Base-by-base conservation (phyloP, 1,140 invertebrate species). In the Heliothis subflexa region DNA sequence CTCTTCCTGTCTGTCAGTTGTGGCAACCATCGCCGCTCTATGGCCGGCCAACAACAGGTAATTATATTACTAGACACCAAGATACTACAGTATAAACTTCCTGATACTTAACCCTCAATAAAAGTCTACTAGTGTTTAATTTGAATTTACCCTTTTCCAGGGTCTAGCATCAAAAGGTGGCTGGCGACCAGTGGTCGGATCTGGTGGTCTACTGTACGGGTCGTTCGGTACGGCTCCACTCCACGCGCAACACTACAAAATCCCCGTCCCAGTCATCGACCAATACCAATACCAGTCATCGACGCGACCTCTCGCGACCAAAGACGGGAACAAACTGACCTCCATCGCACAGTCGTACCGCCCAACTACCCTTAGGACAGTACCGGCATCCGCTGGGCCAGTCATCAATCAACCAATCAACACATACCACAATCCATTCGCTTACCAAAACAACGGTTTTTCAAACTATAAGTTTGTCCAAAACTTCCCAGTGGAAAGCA, bases 161-260 rank as follows among this genome's bases (percentile, higher is more conserved):
- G 86, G 87, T 77, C 81, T 90, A 61, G 81, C 85, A 62, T 90
- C 92, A 47, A 95, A 95, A 87, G 88, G 93, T 68, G 94, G 94
- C 45, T 95, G 94, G 94, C 85, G 94, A 81, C 94, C 94, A 28
- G 94, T 95, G 0, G 80, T 95, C 13, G 89, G 93, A 1, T 91
- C 93, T 3, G 83, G 91, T 16, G 89, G 90, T 18, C 81, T 91
- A 9, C 28, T 90, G 5, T 94, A 92, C 81, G 73, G 73, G 33
- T 80, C 87, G 10, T 86, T 90, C 59, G 88, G 85, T 21, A 89
- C 88, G 21, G 88, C 90, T 7, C 88, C 89, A 0, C 87, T 93
- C 0, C 90, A 92, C 49, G 85, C 88, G 3, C 90, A 88, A 9
- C 68, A 84, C 13, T 93, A 94, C 81, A 94, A 92, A 79, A 81